Base-by-base conservation (phyloP, 2,113 vertebrate species). In the Polypterus senegalus region DNA sequence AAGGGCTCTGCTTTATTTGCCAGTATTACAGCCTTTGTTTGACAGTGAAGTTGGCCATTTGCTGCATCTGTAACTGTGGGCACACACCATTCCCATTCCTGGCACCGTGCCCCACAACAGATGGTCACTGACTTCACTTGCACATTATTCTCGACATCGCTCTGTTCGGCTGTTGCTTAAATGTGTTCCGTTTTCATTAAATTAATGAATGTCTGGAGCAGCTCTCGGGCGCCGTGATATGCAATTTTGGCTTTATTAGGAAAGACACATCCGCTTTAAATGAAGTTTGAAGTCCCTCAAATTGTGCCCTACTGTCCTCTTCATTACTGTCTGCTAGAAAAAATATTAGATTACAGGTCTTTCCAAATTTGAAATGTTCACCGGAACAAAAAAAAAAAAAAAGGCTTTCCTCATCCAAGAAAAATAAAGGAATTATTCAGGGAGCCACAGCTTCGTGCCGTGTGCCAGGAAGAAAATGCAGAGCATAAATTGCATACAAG, bases 141-240 rank as follows among this genome's bases (percentile, higher is more conserved):
- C 67, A 76, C 68, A 6, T 51, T 7, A 58, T 76, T 73, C 69
- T 45, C 43, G 46, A 11, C 46, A 2, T 8, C 44, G 46, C 56
- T 58, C 56, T 45, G 46, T 76, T 73, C 77, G 77, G 82, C 66
- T 73, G 73, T 68, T 70, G 76, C 74, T 71, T 74, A 74, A 74
- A 77, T 80, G 79, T 77, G 80, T 74, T 79, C 78, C 78, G 77
- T 83, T 86, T 86, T 86, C 78, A 85, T 86, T 84, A 85, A 74
- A 78, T 73, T 84, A 86, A 86, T 85, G 83, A 84, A 84, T 80
- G 82, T 85, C 81, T 79, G 77, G 81, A 82, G 77, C 64, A 67
- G 72, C 73, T 79, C 68, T 71, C 69, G 63, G 46, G 65, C 74
- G 81, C 77, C 68, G 67, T 51, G 68, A 75, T 65, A 72, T 74